Evolutionary conservation across 2,113 vertebrate genomes (phyloP).

Genomic region (Pandion haliaetus): DNA sequence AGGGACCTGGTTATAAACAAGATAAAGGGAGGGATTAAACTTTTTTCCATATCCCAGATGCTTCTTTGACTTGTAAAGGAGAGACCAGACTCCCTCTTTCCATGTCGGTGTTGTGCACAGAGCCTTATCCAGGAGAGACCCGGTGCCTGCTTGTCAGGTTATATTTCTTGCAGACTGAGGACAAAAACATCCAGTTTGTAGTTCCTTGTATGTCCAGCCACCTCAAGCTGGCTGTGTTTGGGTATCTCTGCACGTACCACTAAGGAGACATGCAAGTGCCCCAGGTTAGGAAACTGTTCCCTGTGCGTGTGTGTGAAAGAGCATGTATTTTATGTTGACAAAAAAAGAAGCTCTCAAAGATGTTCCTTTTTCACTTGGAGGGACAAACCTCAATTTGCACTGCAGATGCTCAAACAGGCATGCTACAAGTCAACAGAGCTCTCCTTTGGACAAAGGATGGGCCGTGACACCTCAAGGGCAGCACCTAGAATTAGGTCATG

Average conservation of each 20-base stretch:
- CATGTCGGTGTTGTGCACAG: rapidly evolving
- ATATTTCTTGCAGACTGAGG: neutral
- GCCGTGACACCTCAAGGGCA: neutral
- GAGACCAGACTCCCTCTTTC: neutral
- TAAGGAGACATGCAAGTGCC: neutral
- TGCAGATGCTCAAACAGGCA: neutral
- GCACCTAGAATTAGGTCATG: neutral
- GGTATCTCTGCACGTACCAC: neutral
- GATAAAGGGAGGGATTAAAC: neutral
- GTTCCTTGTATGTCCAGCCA: rapidly evolving
- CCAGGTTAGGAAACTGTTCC: neutral
- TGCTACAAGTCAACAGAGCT: neutral
- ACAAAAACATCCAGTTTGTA: neutral
- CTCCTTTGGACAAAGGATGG: neutral
- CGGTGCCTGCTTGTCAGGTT: neutral
- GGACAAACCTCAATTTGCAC: neutral
- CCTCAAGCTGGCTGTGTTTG: neutral
- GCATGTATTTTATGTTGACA: neutral
- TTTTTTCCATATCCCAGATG: neutral
- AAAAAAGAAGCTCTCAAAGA: neutral
- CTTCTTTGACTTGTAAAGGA: neutral
- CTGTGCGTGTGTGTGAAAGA: neutral
- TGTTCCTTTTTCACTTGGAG: neutral
- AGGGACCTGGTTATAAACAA: neutral
- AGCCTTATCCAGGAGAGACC: neutral